Evolutionary conservation across 2,888 invertebrate species (phyloP).

Genomic region (Nineta flava): DNA sequence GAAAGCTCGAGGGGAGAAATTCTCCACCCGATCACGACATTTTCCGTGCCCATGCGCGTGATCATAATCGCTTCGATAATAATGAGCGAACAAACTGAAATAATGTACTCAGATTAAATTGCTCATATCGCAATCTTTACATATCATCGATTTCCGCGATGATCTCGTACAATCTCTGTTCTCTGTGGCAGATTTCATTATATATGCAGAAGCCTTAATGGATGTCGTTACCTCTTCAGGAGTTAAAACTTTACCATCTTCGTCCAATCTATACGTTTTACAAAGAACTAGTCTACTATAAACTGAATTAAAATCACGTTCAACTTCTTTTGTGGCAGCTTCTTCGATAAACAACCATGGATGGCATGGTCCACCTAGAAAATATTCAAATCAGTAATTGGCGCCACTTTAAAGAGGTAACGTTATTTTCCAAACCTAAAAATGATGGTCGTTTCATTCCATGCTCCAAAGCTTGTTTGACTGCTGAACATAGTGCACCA

Average conservation of each 20-base stretch:
- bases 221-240: conserved; percentile 67
- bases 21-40: too few species aligned
- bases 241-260: conserved; percentile 96
- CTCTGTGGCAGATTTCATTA: too few species aligned
- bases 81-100: too few species aligned
- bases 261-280: conserved; percentile 94
- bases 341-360: conserved; percentile 99
- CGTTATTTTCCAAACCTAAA: conserved; percentile 30
- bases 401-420: not conserved
- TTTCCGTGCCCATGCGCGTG: too few species aligned
- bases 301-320: conserved; percentile 95
- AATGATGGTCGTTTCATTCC: conserved; percentile 87
- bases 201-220: too few species aligned
- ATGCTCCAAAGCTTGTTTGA: conserved; percentile 87
- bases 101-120: too few species aligned
- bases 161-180: too few species aligned
- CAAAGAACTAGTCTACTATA: conserved; percentile 93
- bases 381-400: not conserved
- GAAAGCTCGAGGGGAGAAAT: too few species aligned
- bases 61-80: too few species aligned
- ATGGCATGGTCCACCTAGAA: conserved; percentile 76
- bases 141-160: too few species aligned
- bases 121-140: too few species aligned
- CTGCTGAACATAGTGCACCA: conserved; percentile 81
- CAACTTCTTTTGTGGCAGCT: conserved; percentile 89